Percentiles rank a stretch among this genome's conserved stretches.
Evolutionary conservation across 2,113 vertebrate genomes (phyloP).

Genomic region (Pavo muticus): DNA sequence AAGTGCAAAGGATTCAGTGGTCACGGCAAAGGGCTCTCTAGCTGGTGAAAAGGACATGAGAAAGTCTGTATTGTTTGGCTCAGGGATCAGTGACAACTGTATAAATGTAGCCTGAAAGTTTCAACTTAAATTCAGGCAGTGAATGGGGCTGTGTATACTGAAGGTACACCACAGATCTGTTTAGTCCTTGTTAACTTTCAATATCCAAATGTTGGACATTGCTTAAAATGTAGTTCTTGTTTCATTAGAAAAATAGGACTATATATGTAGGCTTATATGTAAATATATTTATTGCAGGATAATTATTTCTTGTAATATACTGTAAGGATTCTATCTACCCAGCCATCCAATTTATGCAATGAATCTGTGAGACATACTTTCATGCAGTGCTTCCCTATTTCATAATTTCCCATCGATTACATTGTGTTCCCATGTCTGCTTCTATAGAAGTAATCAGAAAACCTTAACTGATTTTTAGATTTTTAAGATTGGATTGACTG

Average conservation of each 20-base stretch:
- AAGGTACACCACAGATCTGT: neutral
- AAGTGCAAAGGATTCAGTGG: neutral
- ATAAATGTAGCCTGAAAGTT: neutral
- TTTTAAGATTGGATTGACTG: neutral
- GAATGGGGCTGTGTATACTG: neutral
- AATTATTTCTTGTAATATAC: neutral
- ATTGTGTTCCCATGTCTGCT: neutral
- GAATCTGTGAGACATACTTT: fast-evolving
- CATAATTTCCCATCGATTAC: neutral
- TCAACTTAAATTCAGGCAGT: neutral
- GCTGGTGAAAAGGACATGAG: neutral
- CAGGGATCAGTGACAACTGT: neutral
- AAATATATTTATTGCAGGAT: neutral
- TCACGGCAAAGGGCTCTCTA: neutral
- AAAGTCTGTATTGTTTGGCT: neutral
- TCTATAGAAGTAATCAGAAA: neutral
- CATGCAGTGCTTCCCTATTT: neutral
- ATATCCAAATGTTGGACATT: neutral
- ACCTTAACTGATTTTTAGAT: neutral
- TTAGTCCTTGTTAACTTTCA: neutral
- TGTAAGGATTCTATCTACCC: neutral
- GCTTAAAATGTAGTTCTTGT: neutral
- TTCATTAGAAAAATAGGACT: neutral
- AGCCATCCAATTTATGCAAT: neutral
- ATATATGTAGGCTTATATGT: neutral